Conservation (phyloP, 2,113 vertebrate genomes). For the Progne subis region DNA sequence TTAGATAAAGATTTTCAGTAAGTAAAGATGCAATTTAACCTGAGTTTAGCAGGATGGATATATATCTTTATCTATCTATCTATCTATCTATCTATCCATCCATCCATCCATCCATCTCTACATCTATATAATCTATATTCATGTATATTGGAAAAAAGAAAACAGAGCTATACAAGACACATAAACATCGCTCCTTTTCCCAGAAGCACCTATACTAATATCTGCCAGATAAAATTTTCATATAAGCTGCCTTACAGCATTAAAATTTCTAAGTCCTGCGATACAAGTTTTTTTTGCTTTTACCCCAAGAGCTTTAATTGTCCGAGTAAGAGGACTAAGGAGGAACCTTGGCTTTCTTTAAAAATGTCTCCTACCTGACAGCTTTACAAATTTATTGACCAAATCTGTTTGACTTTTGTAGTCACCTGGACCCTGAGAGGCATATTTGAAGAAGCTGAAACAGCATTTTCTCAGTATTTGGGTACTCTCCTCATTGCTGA, state of each 20-base stretch:
- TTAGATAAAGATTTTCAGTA: not conserved
- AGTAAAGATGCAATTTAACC: not conserved
- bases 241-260: not conserved
- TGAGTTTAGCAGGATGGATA: not conserved
- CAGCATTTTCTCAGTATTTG: not conserved
- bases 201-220: not conserved
- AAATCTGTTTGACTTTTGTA: not conserved
- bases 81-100: not conserved
- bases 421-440: not conserved
- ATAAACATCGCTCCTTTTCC: not conserved
- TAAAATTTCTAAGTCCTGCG: not conserved
- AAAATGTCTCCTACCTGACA: not conserved
- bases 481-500: not conserved
- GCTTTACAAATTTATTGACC: not conserved
- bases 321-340: not conserved
- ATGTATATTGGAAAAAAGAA: not conserved
- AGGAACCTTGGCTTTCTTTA: not conserved
- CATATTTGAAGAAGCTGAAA: not conserved
- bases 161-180: not conserved
- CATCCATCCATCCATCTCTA: not conserved
- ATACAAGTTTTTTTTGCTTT: not conserved
- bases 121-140: not conserved
- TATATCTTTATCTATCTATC: not conserved
- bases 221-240: not conserved
- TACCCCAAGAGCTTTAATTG: not conserved